Percentiles rank a stretch among this genome's conserved stretches.
phyloP scores from a whole-genome alignment of 2,888 invertebrate species.

The Amblyteles armatorius region DNA sequence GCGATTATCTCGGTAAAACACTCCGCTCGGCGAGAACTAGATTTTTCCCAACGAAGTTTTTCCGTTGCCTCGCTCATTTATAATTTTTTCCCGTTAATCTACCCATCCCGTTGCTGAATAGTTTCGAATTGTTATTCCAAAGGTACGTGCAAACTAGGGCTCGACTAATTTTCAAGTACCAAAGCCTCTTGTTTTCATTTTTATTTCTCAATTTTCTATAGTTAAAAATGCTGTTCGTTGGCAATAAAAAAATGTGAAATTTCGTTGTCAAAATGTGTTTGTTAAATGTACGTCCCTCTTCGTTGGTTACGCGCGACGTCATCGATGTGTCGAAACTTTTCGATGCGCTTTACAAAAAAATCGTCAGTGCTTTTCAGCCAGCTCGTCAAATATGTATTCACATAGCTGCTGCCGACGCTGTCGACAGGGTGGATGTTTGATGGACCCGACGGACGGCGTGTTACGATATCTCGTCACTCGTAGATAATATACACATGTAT shows the following conservation, averaged over 20 bases:
- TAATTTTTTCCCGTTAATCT: constrained; percentile 27
- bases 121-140: constrained; percentile 8
- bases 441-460: constrained; percentile 2
- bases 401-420: not conserved
- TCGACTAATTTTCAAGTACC: not conserved
- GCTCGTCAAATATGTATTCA: not conserved
- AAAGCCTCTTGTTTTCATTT: not conserved
- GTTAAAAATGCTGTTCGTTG: not conserved
- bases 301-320: not conserved
- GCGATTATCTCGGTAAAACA: constrained; percentile 51
- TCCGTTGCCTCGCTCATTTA: constrained; percentile 18
- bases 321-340: not conserved
- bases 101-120: constrained; percentile 49
- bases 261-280: not conserved
- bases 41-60: constrained; percentile 30
- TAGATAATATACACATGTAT: constrained; percentile 9
- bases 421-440: constrained; percentile 17
- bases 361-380: not conserved
- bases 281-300: not conserved
- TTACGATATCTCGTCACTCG: constrained; percentile 39
- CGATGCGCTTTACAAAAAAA: not conserved
- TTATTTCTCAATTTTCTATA: not conserved
- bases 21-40: constrained; percentile 25
- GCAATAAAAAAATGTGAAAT: not conserved
- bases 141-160: not conserved